Base-by-base conservation (phyloP, 2,797 vertebrate species). In the Scarus forsteni region DNA sequence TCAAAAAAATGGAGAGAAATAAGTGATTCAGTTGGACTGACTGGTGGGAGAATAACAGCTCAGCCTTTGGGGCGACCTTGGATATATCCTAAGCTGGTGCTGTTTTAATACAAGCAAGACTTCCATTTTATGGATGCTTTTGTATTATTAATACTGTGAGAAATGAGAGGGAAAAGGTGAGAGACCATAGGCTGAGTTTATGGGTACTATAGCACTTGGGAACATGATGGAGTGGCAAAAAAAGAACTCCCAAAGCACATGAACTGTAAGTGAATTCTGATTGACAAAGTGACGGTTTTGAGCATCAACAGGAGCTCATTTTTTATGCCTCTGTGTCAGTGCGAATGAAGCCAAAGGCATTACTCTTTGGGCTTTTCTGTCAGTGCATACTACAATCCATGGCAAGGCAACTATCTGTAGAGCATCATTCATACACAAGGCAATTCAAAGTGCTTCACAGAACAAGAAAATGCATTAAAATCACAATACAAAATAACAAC, bases 121-220 rank as follows among this genome's bases (percentile, higher is more conserved):
- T 86, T 79, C 66, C 62, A 64, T 84, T 91, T 93, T 88, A 87
- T 84, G 79, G 85, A 85, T 81, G 83, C 84, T 70, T 87, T 91
- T 95, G 89, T 91, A 90, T 93, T 94, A 94, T 94, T 93, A 93
- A 93, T 94, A 93, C 75, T 44, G 39, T 69, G 81, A 92, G 85
- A 81, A 89, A 90, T 85, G 78, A 90, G 84, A 88, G 80, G 84
- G 61, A 58, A 79, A 71, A 89, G 90, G 86, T 86, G 85, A 88
- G 86, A 82, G 85, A 73, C 77, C 66, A 63, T 36, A 13, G 74
- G 79, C 69, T 69, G 62, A 54, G 83, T 89, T 88, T 85, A 88
- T 79, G 70, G 85, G 85, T 75, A 50, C 81, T 73, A 81, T 66
- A 88, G 81, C 57, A 44, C 80, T 85, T 63, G 43, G 77, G 79